These are phyloP conservation scores for Polymixis lichenea DNA, from an alignment of 2,888 invertebrate genomes.

Conservation along the genomic window DNA sequence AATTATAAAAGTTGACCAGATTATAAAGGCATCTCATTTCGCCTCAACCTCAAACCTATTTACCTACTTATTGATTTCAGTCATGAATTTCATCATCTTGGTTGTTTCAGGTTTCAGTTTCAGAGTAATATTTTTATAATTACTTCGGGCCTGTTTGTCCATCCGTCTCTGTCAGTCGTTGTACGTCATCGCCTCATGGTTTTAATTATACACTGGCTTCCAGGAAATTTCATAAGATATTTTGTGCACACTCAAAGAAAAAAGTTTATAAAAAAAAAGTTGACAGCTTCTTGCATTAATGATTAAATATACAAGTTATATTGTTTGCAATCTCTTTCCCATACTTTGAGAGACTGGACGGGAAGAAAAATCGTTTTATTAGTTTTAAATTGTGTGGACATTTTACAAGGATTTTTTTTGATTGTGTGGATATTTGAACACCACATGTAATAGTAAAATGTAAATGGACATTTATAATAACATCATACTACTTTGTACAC, in stretches of 20 bases:
- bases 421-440: no score
- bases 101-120: slow-evolving; percentile 40
- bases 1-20: neutral
- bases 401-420: no score
- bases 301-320: slow-evolving; percentile 49
- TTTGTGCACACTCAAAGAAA: slow-evolving; percentile 45
- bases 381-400: neutral
- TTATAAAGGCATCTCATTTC: neutral
- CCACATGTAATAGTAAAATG: no score
- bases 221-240: slow-evolving; percentile 54
- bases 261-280: slow-evolving; percentile 50
- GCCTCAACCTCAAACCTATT: neutral
- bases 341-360: neutral
- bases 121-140: slow-evolving; percentile 51
- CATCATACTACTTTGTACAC: no score
- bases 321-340: slow-evolving; percentile 14
- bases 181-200: slow-evolving; percentile 49
- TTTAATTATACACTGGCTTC: slow-evolving; percentile 60
- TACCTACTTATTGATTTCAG: slow-evolving; percentile 14
- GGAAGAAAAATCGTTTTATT: slow-evolving; percentile 11
- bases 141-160: slow-evolving; percentile 36
- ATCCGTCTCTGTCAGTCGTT: slow-evolving; percentile 56
- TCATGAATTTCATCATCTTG: slow-evolving; percentile 15
- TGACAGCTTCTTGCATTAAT: slow-evolving; percentile 46
- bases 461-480: no score